Percentiles rank a stretch among this genome's conserved stretches.
phyloP scores from a whole-genome alignment of 2,797 vertebrate genomes.

The Ispidina picta region DNA sequence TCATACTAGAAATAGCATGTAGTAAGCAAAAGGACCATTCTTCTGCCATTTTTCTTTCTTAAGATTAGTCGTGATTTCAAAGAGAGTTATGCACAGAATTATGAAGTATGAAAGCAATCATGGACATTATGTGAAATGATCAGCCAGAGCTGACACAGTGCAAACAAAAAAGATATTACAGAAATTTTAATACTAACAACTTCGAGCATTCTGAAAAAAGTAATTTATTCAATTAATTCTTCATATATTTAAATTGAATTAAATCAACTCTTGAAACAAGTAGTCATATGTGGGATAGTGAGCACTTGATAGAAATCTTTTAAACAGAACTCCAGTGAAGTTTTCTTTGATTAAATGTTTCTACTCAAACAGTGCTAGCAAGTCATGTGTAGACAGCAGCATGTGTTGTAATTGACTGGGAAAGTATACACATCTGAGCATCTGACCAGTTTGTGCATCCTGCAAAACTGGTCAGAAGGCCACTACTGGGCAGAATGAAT shows the following conservation, averaged over 20 bases:
- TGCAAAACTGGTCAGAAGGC: not conserved
- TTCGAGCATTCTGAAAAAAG: not conserved
- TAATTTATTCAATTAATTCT: constrained; percentile 4
- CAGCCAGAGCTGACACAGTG: not conserved
- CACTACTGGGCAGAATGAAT: not conserved
- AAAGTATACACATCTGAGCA: not conserved
- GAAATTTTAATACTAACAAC: not conserved
- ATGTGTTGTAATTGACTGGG: not conserved
- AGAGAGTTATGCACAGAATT: not conserved
- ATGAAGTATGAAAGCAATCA: not conserved
- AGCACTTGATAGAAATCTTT: not conserved
- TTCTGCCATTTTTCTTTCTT: constrained; percentile 9
- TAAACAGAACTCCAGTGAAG: not conserved
- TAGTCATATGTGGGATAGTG: not conserved
- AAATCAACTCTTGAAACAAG: not conserved
- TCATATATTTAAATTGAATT: constrained; percentile 12
- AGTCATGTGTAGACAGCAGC: not conserved
- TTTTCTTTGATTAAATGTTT: not conserved
- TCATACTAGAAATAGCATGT: not conserved
- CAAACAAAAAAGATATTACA: not conserved
- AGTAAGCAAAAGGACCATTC: not conserved
- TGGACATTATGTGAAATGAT: not conserved
- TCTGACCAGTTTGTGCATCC: not conserved
- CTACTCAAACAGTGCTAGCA: not conserved
- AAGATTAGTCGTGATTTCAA: not conserved